phyloP scores from a whole-genome alignment of 2,113 vertebrate genomes.

The Anguilla rostrata region DNA sequence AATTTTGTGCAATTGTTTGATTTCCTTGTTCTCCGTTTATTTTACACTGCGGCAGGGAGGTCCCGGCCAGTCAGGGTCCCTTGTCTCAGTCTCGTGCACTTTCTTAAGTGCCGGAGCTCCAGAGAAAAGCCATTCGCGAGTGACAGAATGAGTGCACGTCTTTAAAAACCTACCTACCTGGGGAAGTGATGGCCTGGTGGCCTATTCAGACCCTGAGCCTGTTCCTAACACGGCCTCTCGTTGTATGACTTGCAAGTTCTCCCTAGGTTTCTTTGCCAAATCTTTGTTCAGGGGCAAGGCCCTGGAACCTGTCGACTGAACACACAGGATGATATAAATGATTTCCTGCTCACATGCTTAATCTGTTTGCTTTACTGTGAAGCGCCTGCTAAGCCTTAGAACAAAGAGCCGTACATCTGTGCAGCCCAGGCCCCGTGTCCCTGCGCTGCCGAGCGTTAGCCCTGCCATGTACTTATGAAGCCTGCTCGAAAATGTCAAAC shows the following conservation, averaged over 20 bases:
- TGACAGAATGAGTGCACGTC: not conserved
- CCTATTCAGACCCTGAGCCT: not conserved
- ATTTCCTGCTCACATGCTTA: not conserved
- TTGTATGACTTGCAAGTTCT: not conserved
- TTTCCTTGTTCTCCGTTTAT: not conserved
- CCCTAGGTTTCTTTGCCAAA: not conserved
- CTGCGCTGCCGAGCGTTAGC: not conserved
- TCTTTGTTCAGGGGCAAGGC: not conserved
- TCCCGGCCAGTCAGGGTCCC: not conserved
- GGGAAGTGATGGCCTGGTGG: not conserved
- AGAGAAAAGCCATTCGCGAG: not conserved
- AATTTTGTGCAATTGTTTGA: not conserved
- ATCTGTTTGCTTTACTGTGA: not conserved
- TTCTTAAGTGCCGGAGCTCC: not conserved
- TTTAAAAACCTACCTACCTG: not conserved
- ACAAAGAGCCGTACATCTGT: not conserved
- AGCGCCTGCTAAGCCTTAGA: not conserved
- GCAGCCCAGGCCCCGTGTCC: not conserved
- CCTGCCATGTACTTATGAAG: not conserved
- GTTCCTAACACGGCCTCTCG: not conserved
- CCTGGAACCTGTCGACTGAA: not conserved
- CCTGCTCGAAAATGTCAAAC: not conserved
- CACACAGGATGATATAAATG: not conserved
- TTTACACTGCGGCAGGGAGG: not conserved
- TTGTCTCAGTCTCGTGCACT: not conserved